Conservation (phyloP, 2,888 invertebrate genomes). For the Pollenia angustigena region DNA sequence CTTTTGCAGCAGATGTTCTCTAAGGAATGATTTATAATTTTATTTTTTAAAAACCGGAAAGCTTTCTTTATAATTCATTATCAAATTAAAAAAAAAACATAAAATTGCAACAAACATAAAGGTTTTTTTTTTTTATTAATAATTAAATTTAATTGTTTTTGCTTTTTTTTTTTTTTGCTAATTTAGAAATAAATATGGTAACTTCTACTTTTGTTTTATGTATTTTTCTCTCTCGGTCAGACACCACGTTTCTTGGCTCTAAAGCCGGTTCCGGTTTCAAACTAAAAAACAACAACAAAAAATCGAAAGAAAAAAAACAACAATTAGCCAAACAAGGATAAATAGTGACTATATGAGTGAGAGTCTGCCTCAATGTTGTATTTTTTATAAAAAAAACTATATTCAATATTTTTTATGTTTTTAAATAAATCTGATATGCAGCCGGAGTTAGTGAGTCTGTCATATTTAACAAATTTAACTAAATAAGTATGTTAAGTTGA, state of each 20-base stretch:
- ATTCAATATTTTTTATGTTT: not conserved
- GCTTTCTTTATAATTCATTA: too few relatives aligned
- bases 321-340: slow-evolving; percentile 62
- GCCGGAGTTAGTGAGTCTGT: not conserved
- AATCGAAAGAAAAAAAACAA: slow-evolving; percentile 15
- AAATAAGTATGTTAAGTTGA: not conserved
- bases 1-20: too few relatives aligned
- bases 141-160: slow-evolving; percentile 33
- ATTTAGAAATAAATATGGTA: slow-evolving; percentile 50
- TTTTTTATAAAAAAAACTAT: slow-evolving; percentile 3
- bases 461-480: slow-evolving; percentile 27
- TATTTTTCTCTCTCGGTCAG: slow-evolving; percentile 24
- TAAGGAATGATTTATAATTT: too few relatives aligned
- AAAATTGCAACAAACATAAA: not conserved
- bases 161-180: not conserved
- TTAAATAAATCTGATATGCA: slow-evolving; percentile 12
- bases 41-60: too few relatives aligned
- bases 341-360: slow-evolving; percentile 37
- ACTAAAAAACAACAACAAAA: slow-evolving; percentile 4
- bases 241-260: slow-evolving; percentile 46
- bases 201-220: slow-evolving; percentile 59
- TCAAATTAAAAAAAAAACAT: too few relatives aligned
- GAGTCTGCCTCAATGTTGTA: not conserved
- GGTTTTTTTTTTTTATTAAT: slow-evolving; percentile 26
- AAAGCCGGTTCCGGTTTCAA: slow-evolving; percentile 68